These are phyloP conservation scores for Hemibagrus wyckioides DNA, from an alignment of 2,113 vertebrate genomes.

Conservation along the genomic window DNA sequence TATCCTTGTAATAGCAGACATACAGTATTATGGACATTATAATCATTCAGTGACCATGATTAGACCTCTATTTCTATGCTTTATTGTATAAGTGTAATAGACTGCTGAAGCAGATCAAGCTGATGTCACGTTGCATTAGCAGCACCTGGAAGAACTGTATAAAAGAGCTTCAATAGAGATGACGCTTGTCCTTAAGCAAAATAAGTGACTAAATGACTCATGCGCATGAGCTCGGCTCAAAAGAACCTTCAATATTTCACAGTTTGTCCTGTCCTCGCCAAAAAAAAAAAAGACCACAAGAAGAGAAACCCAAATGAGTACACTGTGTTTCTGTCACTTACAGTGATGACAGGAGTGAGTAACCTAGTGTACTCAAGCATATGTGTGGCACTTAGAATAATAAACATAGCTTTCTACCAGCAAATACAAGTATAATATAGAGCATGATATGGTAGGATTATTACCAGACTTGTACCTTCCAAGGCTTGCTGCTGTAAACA, in stretches of 20 bases:
- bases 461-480: not conserved
- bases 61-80: not conserved
- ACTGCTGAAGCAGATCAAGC: not conserved
- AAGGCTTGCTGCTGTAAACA: not conserved
- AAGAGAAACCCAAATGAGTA: not conserved
- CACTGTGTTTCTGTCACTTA: not conserved
- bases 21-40: not conserved
- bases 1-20: not conserved
- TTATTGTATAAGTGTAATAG: not conserved
- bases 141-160: not conserved
- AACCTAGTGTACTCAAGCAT: not conserved
- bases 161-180: not conserved
- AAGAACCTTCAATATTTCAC: conserved; percentile 20
- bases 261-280: not conserved
- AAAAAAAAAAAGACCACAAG: not conserved
- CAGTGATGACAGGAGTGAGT: not conserved
- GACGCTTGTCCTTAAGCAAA: not conserved
- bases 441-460: not conserved
- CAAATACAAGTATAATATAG: not conserved
- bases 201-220: conserved; percentile 21
- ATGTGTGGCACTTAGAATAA: not conserved
- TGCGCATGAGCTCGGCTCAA: not conserved
- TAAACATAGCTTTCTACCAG: not conserved
- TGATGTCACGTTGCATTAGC: not conserved
- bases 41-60: conserved; percentile 9